Evolutionary conservation across 92 coral and sea anemone genomes (phyloP), one percentile per base, ranked within the genome.

Genomic region (Blastomussa wellsi): DNA sequence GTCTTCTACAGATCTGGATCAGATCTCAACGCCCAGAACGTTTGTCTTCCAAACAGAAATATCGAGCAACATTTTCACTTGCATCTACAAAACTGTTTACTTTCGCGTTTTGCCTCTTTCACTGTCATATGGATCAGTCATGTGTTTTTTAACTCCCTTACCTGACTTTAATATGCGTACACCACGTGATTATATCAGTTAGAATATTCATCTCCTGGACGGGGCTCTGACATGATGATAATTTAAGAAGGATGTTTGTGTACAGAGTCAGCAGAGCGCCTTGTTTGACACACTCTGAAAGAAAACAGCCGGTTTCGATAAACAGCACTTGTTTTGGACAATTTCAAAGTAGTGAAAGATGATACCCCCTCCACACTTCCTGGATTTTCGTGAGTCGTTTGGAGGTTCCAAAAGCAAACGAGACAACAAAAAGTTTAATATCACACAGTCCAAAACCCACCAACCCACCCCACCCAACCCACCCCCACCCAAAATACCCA

Each of bases 211-310:
- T 92, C 78, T 96, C 99, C 77, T 91, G 91, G 80, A 67, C 94
- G 33, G 93, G 92, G 62, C 97, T 94, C 65, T 92, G 84, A 48
- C 98, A 92, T 35, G 87, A 89, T 29, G 98, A 88, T 36, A 96
- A 65, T 88, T 83, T 89, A 72, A 90, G 95, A 28, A 96, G 93
- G n/a, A 93, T 94, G 84, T 94, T 92, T 7, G 95, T 90, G 79
- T 94, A 96, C 49, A 96, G 90, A 2, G 98, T 96, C 64, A 96
- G 92, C 47, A 89, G 86, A 11, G 95, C 93, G 5, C 89, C 84
- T 74, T 90, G 96, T 36, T 90, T 75, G n/a, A 94, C 86, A 68
- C 99, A 96, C 73, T 96, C 99, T 96, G 79, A 12, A 60, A 78
- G 38, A 52, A 48, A 82, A 38, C n/a, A 41, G 14, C 13, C 7